Conservation (phyloP, 2,797 vertebrate genomes). For the Cyclopterus lumpus region DNA sequence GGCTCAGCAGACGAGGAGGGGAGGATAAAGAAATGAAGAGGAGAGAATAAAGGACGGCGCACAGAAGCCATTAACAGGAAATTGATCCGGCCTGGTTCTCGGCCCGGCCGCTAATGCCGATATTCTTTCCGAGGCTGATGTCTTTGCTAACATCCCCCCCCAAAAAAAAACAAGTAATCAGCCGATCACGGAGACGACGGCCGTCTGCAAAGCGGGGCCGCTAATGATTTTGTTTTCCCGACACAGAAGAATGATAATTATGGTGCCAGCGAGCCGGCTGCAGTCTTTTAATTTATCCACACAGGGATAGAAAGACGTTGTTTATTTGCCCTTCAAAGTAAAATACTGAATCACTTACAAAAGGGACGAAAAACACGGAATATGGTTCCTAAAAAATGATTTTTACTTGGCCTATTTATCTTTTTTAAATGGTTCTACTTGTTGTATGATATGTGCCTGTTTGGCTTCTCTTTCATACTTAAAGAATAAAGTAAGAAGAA, state of each 20-base stretch:
- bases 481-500: neutral
- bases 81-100: conserved; percentile 62
- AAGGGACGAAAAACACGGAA: neutral
- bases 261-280: conserved; percentile 8
- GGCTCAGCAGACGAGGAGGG: too few relatives aligned
- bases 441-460: neutral
- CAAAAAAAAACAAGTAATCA: conserved; percentile 66
- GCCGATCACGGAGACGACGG: conserved; percentile 42
- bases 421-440: neutral
- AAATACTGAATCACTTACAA: conserved; percentile 6
- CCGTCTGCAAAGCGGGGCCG: conserved; percentile 18
- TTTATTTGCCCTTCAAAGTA: conserved; percentile 6
- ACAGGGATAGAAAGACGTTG: conserved; percentile 23
- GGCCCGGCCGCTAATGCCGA: conserved; percentile 57
- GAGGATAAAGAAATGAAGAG: conserved; percentile 25
- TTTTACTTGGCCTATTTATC: neutral
- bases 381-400: neutral
- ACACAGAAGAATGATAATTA: conserved; percentile 59
- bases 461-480: neutral
- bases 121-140: conserved; percentile 62
- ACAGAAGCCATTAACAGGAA: conserved; percentile 64
- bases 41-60: conserved; percentile 18
- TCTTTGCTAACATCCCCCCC: conserved; percentile 67
- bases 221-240: conserved; percentile 67
- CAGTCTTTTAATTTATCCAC: conserved; percentile 41